phyloP scores from a whole-genome alignment of 2,888 invertebrate genomes.

The Macrosoma leucophasiata region DNA sequence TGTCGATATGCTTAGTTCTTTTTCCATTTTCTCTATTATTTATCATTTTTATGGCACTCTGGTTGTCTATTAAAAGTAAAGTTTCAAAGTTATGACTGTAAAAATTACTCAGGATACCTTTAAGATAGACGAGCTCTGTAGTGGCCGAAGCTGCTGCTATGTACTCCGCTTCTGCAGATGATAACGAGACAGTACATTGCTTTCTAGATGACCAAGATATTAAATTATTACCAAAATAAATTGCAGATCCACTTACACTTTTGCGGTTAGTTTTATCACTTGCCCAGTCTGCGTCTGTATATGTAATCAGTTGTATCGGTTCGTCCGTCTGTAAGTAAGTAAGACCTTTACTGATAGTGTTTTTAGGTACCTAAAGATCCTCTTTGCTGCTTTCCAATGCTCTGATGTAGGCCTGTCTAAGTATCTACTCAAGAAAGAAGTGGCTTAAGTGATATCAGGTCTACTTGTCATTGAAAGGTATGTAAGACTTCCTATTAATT shows the following conservation, averaged over 20 bases:
- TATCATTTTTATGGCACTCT: slow-evolving; percentile 8
- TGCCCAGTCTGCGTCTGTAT: slow-evolving; percentile 12
- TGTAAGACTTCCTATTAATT: no score
- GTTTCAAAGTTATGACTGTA: background rate
- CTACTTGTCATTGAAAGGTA: no score
- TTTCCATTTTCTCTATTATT: slow-evolving; percentile 3
- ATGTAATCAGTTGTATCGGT: no score
- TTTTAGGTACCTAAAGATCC: no score
- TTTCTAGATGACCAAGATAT: slow-evolving; percentile 6
- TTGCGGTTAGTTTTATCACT: slow-evolving; percentile 3
- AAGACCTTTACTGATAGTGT: no score
- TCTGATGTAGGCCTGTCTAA: no score
- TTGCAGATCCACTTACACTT: slow-evolving; percentile 8
- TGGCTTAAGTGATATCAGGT: no score
- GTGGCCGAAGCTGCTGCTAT: slow-evolving; percentile 5
- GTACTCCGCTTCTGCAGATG: slow-evolving; percentile 11
- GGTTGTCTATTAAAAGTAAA: slow-evolving; percentile 3
- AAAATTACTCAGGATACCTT: background rate
- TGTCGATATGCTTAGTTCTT: slow-evolving; percentile 8
- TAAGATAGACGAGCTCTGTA: slow-evolving; percentile 1
- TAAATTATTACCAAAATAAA: slow-evolving; percentile 2
- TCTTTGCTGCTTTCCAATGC: no score
- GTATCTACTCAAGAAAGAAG: no score
- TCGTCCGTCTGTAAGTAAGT: no score
- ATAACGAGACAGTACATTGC: slow-evolving; percentile 10